These are phyloP conservation scores for Chloroceryle inda DNA, from an alignment of 2,797 vertebrate species.

Conservation along the genomic window DNA sequence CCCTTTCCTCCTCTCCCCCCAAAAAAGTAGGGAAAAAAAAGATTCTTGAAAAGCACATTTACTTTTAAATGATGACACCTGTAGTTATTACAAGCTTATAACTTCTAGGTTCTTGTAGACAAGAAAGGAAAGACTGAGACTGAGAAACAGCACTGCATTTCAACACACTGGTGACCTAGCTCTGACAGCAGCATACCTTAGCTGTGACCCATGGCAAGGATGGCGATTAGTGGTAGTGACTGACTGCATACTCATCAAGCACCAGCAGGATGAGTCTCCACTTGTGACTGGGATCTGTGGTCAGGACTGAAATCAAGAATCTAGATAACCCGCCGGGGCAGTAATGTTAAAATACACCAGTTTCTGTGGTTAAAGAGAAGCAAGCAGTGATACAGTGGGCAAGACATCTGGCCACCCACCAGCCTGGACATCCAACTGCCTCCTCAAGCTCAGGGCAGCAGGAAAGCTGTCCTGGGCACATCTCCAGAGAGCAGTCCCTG, in stretches of 20 bases:
- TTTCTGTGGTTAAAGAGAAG: not conserved
- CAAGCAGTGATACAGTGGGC: not conserved
- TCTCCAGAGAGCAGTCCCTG: not conserved
- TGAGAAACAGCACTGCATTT: not conserved
- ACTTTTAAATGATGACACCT: not conserved
- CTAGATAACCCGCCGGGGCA: not conserved
- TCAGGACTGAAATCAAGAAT: not conserved
- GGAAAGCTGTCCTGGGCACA: not conserved
- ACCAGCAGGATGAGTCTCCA: not conserved
- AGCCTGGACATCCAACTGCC: not conserved
- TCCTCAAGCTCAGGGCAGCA: not conserved
- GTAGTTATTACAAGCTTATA: not conserved
- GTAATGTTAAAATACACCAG: not conserved
- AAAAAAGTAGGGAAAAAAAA: not conserved
- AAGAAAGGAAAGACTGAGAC: not conserved
- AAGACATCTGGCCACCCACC: not conserved
- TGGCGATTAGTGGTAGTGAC: not conserved
- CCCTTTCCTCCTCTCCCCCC: not conserved
- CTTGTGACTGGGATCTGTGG: fast-evolving
- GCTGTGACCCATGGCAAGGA: not conserved
- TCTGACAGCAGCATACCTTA: not conserved
- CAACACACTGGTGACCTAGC: not conserved
- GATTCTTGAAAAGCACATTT: not conserved
- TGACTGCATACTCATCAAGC: not conserved
- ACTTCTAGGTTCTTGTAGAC: not conserved